These are phyloP conservation scores for Cotesia glomerata DNA, from an alignment of 1,140 invertebrate genomes.

Conservation along the genomic window DNA sequence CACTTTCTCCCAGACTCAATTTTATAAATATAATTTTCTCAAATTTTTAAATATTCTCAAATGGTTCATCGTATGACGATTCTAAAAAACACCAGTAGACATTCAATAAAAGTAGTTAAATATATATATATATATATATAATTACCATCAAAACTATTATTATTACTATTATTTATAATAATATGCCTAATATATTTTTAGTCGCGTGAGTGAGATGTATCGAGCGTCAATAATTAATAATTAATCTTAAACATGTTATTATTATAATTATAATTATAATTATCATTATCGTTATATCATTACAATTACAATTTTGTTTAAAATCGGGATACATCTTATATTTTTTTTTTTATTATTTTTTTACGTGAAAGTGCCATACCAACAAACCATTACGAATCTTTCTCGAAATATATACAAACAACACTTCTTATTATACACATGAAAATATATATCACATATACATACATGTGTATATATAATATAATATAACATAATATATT, in stretches of 20 bases:
- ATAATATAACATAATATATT: no score
- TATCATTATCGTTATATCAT: no score
- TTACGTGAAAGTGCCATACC: conserved; percentile 42
- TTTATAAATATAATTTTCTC: neutral
- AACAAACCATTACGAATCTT: conserved; percentile 49
- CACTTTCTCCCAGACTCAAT: neutral
- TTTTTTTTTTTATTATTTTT: neutral
- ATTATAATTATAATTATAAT: no score
- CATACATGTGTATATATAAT: conserved; percentile 31
- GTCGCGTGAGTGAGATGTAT: conserved; percentile 1
- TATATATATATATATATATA: no score
- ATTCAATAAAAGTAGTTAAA: neutral
- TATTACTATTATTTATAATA: neutral
- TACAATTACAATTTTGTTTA: neutral
- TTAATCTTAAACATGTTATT: no score
- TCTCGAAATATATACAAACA: conserved; percentile 62
- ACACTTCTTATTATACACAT: conserved; percentile 61
- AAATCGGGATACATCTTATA: neutral
- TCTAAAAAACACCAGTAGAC: neutral
- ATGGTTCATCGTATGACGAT: neutral
- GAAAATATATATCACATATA: conserved; percentile 54
- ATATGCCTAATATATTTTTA: neutral
- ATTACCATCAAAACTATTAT: no score
- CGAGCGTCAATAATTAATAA: neutral
- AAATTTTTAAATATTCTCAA: no score